A percentile compares a stretch with the other conserved stretches of the same genome.
Conservation (phyloP, 1,140 invertebrate genomes). For the Venustaconcha ellipsiformis region DNA sequence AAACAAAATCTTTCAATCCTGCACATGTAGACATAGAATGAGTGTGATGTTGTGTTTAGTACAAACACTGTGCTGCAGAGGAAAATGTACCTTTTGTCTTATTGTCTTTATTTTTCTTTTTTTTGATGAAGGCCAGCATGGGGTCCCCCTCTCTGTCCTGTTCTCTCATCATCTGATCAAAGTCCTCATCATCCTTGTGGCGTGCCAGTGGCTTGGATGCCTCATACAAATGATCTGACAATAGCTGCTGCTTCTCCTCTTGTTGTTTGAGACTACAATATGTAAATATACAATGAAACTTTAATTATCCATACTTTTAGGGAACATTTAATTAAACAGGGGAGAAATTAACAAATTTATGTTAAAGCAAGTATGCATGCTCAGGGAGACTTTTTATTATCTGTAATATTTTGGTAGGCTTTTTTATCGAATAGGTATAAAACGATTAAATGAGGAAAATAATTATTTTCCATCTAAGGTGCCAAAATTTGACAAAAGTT, state of each 20-base stretch:
- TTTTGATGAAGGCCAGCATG: constrained; percentile 89
- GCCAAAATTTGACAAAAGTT: no score
- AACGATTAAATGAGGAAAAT: background rate
- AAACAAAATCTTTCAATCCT: background rate
- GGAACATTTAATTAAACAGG: background rate
- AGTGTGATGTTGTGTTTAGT: background rate
- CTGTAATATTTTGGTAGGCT: background rate
- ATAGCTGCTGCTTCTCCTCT: constrained; percentile 76
- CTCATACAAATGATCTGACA: constrained; percentile 81
- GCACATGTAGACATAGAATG: background rate
- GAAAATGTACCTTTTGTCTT: background rate
- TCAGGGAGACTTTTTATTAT: background rate
- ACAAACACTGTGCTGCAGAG: background rate
- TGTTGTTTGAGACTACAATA: constrained; percentile 76
- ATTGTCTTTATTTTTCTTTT: constrained; percentile 75
- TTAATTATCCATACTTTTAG: background rate
- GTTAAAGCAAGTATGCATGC: background rate
- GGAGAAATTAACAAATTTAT: background rate
- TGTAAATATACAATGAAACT: background rate
- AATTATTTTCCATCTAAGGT: background rate
- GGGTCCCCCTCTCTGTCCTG: constrained; percentile 90
- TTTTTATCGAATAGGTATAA: background rate
- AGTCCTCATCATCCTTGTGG: constrained; percentile 88
- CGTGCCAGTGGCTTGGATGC: constrained; percentile 91
- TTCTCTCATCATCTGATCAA: constrained; percentile 82